Evolutionary conservation across 2,888 invertebrate genomes (phyloP).

Genomic region (Drosophila mulleri): DNA sequence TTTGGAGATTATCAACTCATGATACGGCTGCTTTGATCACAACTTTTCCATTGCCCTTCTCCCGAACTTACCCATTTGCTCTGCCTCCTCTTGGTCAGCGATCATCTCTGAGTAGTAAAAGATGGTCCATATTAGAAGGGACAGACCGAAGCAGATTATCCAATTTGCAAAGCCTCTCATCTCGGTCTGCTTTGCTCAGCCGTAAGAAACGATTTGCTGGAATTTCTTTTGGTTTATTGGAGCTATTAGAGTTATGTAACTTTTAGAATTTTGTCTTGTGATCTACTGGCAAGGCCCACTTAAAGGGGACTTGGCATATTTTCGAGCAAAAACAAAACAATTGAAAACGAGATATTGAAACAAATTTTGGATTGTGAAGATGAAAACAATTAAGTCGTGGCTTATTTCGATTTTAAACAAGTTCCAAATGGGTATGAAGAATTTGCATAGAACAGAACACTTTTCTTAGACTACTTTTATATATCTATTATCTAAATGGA

Average conservation of each 20-base stretch:
- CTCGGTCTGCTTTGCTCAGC: neutral
- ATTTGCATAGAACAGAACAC: neutral
- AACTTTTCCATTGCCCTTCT: neutral
- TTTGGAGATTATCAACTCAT: neutral
- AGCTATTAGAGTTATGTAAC: neutral
- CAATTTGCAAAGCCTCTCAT: slow-evolving; percentile 29
- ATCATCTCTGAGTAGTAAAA: slow-evolving; percentile 19
- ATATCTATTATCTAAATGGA: too few relatives aligned
- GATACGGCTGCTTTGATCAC: slow-evolving; percentile 23
- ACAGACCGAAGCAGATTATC: slow-evolving; percentile 26
- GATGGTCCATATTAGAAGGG: slow-evolving; percentile 37
- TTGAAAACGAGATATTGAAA: too few relatives aligned
- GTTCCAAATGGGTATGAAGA: neutral
- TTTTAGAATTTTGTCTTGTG: slow-evolving; percentile 7
- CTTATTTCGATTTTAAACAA: neutral
- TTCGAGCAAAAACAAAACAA: neutral
- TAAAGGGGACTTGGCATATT: neutral
- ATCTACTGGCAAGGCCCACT: slow-evolving; percentile 4
- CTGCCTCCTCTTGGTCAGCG: neutral
- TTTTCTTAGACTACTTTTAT: too few relatives aligned
- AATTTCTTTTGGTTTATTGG: slow-evolving; percentile 19
- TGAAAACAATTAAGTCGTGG: neutral
- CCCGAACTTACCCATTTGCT: slow-evolving; percentile 31
- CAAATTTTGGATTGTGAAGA: neutral
- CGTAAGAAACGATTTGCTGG: neutral